phyloP scores from a whole-genome alignment of 2,797 vertebrate genomes.

The Pangasius larnaudii region DNA sequence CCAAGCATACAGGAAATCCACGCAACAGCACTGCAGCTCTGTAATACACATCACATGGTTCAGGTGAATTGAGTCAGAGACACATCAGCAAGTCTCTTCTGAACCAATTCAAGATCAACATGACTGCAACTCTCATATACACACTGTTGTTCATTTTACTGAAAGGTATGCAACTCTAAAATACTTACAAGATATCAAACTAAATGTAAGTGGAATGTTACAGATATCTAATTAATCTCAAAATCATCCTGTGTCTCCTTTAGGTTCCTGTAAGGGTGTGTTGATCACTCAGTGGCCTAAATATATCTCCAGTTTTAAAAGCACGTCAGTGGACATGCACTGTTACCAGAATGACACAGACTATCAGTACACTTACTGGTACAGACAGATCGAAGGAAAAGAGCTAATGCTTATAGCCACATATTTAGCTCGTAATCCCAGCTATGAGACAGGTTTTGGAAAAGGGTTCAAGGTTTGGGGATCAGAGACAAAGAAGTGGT shows the following conservation, averaged over 20 bases:
- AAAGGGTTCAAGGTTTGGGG: slow-evolving; percentile 41
- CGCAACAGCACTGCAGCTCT: neutral
- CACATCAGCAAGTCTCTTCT: neutral
- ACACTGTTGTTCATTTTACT: slow-evolving; percentile 11
- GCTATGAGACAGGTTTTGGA: slow-evolving; percentile 45
- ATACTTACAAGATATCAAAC: neutral
- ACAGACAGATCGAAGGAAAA: slow-evolving; percentile 50
- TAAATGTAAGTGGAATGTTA: neutral
- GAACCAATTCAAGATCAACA: slow-evolving; percentile 7
- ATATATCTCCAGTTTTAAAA: slow-evolving; percentile 21
- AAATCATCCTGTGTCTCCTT: neutral
- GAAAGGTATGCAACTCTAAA: slow-evolving; percentile 21
- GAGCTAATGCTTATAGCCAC: slow-evolving; percentile 39
- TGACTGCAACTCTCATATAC: slow-evolving; percentile 13
- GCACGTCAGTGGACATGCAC: slow-evolving; percentile 48
- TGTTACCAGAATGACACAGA: slow-evolving; percentile 60
- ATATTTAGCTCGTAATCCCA: neutral
- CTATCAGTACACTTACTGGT: slow-evolving; percentile 60
- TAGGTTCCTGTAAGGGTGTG: slow-evolving; percentile 42
- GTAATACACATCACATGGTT: neutral
- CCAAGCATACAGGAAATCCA: slow-evolving; percentile 37
- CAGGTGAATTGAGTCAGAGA: neutral
- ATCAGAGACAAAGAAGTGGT: slow-evolving; percentile 46
- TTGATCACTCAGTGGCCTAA: slow-evolving; percentile 57
- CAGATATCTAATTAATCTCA: neutral